phyloP scores from a whole-genome alignment of 2,113 vertebrate genomes.

The Microtus pennsylvanicus region DNA sequence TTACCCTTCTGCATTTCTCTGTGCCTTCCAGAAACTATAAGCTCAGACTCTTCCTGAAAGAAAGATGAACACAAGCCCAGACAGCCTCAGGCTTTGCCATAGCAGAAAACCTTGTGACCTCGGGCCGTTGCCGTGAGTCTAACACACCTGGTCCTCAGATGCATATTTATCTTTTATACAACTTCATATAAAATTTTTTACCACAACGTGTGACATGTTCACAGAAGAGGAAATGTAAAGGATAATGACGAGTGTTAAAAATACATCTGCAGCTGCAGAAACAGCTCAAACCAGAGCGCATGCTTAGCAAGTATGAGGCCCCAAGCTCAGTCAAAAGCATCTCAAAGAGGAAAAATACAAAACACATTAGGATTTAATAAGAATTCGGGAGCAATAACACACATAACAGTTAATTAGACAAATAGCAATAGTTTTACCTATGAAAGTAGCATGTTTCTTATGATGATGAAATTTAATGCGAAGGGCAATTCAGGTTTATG shows the following conservation, averaged over 20 bases:
- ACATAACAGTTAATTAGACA: neutral
- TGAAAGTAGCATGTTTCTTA: neutral
- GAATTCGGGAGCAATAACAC: neutral
- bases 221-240: neutral
- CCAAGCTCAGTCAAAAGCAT: neutral
- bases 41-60: neutral
- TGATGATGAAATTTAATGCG: neutral
- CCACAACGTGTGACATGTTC: neutral
- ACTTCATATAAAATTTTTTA: neutral
- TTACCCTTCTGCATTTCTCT: neutral
- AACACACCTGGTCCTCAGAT: neutral
- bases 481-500: fast-evolving
- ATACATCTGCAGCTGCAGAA: neutral
- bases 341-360: neutral
- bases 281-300: neutral
- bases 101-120: no score
- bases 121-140: neutral
- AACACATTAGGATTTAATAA: neutral
- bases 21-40: neutral
- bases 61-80: neutral
- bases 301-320: neutral
- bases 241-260: neutral
- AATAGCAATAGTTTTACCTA: neutral
- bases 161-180: neutral
- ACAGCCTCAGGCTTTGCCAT: neutral